These are phyloP conservation scores for Aphodius granarius DNA, from an alignment of 2,888 invertebrate genomes.

Conservation along the genomic window DNA sequence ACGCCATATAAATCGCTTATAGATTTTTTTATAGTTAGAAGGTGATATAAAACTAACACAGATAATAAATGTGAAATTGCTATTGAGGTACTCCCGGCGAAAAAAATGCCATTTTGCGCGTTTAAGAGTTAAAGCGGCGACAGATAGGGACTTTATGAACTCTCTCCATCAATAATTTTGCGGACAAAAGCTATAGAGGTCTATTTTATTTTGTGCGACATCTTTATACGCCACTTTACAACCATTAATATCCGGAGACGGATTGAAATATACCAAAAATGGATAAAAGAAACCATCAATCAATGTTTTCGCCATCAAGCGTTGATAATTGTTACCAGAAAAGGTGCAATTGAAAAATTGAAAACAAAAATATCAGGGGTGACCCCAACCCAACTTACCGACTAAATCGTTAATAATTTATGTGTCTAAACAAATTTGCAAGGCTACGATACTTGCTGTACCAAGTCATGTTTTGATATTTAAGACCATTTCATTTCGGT, in stretches of 20 bases:
- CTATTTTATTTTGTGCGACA: neutral
- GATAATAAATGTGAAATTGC: neutral
- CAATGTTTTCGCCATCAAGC: neutral
- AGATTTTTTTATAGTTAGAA: neutral
- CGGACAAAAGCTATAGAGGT: neutral
- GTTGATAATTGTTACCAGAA: neutral
- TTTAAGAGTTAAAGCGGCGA: neutral
- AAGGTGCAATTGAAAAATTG: neutral
- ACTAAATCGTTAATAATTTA: too few species aligned
- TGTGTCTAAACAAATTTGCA: too few species aligned
- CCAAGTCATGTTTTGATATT: too few species aligned
- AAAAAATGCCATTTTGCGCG: neutral
- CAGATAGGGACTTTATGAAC: neutral
- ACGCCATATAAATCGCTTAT: neutral
- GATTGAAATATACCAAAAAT: neutral
- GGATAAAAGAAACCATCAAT: neutral
- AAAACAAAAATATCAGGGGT: too few species aligned
- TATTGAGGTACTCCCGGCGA: neutral
- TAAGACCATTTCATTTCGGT: too few species aligned
- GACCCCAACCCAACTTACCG: too few species aligned
- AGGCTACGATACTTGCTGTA: too few species aligned
- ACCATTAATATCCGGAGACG: neutral
- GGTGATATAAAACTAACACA: neutral
- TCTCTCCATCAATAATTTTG: neutral
- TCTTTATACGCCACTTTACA: neutral